Percentiles rank a stretch among this genome's conserved stretches.
Conservation (phyloP, 2,113 vertebrate species). For the Suricata suricatta region DNA sequence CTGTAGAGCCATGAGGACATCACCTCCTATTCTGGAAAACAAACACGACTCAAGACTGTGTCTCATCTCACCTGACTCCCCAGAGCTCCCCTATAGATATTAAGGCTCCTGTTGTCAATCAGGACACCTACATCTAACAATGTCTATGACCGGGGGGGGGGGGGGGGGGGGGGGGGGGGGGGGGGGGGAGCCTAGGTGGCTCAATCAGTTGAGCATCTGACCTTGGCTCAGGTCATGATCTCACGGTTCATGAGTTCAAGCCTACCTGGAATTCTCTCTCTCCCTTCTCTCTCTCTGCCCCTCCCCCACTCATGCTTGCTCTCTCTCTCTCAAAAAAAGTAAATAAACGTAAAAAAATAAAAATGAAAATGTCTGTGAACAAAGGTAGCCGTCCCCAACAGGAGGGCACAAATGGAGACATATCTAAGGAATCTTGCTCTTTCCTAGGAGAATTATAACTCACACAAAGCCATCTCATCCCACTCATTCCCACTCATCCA, state of each 20-base stretch:
- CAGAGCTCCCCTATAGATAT: background rate
- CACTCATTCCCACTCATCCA: background rate
- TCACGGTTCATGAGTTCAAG: no score
- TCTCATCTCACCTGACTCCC: background rate
- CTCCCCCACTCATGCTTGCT: no score
- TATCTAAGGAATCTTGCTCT: background rate
- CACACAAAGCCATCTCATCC: background rate
- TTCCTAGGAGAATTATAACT: background rate
- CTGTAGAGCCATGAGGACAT: background rate
- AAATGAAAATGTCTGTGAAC: background rate
- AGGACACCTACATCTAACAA: background rate
- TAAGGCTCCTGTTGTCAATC: background rate
- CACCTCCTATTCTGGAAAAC: background rate
- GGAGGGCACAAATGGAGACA: background rate
- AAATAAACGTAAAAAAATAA: no score
- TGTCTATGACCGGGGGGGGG: no score
- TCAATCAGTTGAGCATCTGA: no score
- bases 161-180: no score
- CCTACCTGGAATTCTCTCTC: no score
- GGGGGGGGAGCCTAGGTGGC: no score
- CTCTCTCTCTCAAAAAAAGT: no score
- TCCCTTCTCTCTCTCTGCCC: no score
- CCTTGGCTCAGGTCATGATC: no score
- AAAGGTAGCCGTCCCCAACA: background rate
- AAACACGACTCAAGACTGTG: background rate